Base-by-base conservation (phyloP, 1,140 invertebrate genomes). In the Portunus trituberculatus region DNA sequence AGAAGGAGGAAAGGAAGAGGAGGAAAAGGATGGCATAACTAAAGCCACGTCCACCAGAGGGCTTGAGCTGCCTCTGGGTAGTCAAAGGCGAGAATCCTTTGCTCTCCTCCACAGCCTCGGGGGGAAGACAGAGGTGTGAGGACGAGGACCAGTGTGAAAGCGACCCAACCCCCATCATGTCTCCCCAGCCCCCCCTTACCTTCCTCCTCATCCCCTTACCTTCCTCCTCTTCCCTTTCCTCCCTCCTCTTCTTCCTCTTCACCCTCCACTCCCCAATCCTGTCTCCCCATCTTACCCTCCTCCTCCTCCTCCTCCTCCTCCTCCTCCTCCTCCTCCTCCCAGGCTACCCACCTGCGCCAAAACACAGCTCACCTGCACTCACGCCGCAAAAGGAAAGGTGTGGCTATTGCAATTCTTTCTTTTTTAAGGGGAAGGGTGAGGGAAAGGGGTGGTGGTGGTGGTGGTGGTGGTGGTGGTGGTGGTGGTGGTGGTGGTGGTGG, bases 81-180 rank as follows among this genome's bases (percentile, higher is more conserved):
- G 67, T 76, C 20, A 76, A 76, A n/a, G 67, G 67, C 67, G 67
- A n/a, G 67, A 76, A 2, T 76, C 67, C 67, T 76, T 76, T 76
- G 67, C 67, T 76, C 67, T n/a, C 67, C 25, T 76, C 20, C 67
- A 76, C 20, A 25, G 67, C 67, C 52, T 59, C 67, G 20, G 67
- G 67, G 67, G 67, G 67, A 76, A 76, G 67, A 76, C 67, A 76
- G 67, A 76, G 67, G 67, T 76, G 67, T 76, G 67, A 76, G 67
- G 67, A 76, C 67, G 67, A 76, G 67, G 25, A 76, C 16, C 67
- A 20, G 67, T 25, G 67, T 76, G 67, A 76, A 76, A 76, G 67
- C 52, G 25, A 25, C 20, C 67, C 67, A n/a, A 2, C 67, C 67
- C 20, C 20, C 20, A 3, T 67, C 91, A 29, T 20, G 67, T 32